Evolutionary conservation across 2,888 invertebrate genomes (phyloP).

Genomic region (Cryptus armator): DNA sequence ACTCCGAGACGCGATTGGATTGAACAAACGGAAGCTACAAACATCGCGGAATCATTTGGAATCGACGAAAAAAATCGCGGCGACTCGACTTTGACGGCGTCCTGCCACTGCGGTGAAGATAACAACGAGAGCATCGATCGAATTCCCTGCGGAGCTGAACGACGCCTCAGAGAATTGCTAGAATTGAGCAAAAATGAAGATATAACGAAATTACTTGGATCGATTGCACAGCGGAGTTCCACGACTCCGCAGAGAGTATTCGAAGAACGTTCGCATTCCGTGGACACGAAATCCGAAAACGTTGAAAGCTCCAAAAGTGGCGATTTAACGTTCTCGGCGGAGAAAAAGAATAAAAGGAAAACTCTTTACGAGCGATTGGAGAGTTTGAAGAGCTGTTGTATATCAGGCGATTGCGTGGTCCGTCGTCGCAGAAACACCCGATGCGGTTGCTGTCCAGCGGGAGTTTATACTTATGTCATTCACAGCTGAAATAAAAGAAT

Average conservation of each 20-base stretch:
- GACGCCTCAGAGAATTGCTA: slow-evolving; percentile 49
- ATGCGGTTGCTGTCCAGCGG: slow-evolving; percentile 15
- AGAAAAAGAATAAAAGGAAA: slow-evolving; percentile 14
- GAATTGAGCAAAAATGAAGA: slow-evolving; percentile 43
- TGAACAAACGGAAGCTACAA: slow-evolving; percentile 7
- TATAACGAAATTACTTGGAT: neutral
- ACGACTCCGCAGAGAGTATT: neutral
- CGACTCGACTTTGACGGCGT: neutral
- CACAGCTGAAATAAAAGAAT: slow-evolving; percentile 6
- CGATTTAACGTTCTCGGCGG: too few species aligned
- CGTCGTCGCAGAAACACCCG: slow-evolving; percentile 8
- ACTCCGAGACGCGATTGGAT: neutral
- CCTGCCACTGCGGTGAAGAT: slow-evolving; percentile 48
- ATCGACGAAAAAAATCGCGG: slow-evolving; percentile 12
- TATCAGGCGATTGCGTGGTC: slow-evolving; percentile 36
- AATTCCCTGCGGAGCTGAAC: slow-evolving; percentile 31
- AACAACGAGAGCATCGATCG: neutral
- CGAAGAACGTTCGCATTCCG: neutral
- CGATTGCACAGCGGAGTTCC: slow-evolving; percentile 4
- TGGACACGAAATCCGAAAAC: neutral
- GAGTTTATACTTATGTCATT: slow-evolving; percentile 52
- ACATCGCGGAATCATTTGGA: neutral
- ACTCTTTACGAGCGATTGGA: slow-evolving; percentile 14
- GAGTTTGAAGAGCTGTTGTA: slow-evolving; percentile 43
- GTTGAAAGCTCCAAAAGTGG: neutral